These are phyloP conservation scores for Sitta europaea DNA, from an alignment of 2,113 vertebrate species.

Conservation along the genomic window DNA sequence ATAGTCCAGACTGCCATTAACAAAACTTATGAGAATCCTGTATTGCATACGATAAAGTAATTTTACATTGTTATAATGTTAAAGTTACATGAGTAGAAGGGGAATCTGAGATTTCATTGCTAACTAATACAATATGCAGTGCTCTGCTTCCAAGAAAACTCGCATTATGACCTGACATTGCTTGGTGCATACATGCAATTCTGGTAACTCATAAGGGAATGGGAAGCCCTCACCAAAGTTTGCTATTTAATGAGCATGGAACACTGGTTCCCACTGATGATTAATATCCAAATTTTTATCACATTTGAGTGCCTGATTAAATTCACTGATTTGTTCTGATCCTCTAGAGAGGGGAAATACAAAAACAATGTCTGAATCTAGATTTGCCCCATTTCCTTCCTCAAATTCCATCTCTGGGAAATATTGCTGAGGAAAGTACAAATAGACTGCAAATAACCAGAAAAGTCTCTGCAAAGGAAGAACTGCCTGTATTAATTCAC, in stretches of 20 bases:
- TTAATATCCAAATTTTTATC: slow-evolving; percentile 30
- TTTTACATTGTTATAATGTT: not conserved
- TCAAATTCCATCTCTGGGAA: not conserved
- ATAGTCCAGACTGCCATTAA: not conserved
- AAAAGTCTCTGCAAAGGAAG: not conserved
- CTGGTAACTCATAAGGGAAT: not conserved
- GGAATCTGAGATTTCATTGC: not conserved
- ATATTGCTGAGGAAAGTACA: not conserved
- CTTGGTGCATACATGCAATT: not conserved
- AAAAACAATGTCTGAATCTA: not conserved
- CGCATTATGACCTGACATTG: not conserved
- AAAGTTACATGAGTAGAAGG: not conserved
- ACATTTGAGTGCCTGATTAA: not conserved
- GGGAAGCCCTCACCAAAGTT: not conserved
- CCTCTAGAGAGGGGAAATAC: not conserved
- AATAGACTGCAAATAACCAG: not conserved
- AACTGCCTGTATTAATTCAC: not conserved
- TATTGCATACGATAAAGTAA: not conserved
- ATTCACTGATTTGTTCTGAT: not conserved
- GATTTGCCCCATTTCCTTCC: not conserved
- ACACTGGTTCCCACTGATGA: not conserved
- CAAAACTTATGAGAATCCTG: not conserved
- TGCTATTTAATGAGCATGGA: not conserved
- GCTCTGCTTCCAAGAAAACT: not conserved
- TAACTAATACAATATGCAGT: not conserved